Evolutionary conservation across 1,140 invertebrate species (phyloP).

Genomic region (Diuraphis noxia): DNA sequence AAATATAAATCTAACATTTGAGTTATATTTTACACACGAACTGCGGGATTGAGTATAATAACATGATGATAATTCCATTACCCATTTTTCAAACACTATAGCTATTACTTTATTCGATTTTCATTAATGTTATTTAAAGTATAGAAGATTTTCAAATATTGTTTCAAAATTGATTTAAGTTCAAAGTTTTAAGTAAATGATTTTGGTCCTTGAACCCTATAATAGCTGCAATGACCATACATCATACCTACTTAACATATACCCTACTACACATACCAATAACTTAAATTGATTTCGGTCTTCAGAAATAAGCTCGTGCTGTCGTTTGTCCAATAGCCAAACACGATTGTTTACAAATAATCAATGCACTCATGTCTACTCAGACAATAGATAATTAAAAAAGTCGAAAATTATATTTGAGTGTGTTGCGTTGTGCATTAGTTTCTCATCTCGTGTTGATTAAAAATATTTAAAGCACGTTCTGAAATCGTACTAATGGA

Average conservation of each 20-base stretch:
- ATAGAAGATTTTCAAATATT: neutral
- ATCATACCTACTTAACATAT: neutral
- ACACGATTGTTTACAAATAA: neutral
- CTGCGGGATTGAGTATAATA: neutral
- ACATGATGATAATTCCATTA: neutral
- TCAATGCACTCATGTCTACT: neutral
- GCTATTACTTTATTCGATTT: neutral
- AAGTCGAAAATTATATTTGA: neutral
- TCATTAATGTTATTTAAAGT: neutral
- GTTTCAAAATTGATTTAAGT: neutral
- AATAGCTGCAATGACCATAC: neutral
- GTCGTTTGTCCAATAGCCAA: neutral
- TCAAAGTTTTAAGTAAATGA: neutral
- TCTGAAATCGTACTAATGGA: neutral
- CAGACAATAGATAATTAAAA: neutral
- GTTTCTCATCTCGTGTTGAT: neutral
- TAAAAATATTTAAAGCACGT: neutral
- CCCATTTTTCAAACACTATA: neutral
- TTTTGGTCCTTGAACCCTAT: neutral
- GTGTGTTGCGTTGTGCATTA: rapidly evolving
- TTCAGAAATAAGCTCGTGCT: neutral
- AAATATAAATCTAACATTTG: neutral
- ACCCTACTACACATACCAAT: too few species aligned
- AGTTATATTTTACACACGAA: neutral
- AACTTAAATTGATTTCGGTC: neutral